phyloP scores from a whole-genome alignment of 1,140 invertebrate species.

The Cotesia typhae region DNA sequence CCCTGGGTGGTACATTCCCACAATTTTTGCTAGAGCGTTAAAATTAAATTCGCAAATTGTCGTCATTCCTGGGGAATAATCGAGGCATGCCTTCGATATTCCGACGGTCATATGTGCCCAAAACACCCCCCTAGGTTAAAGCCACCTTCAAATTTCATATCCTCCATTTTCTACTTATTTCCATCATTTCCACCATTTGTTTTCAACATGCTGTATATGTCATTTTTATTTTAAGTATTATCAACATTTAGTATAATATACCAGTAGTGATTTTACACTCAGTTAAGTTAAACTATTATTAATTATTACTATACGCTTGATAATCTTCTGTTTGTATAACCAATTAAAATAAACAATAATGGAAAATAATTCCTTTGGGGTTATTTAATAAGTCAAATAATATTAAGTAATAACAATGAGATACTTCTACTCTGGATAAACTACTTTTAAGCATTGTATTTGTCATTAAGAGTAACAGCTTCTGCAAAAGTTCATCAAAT shows the following conservation, averaged over 20 bases:
- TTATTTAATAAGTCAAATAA: neutral
- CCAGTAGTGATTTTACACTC: slow-evolving; percentile 11
- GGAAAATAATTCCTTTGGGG: slow-evolving; percentile 19
- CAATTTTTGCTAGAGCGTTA: slow-evolving; percentile 31
- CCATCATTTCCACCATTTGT: slow-evolving; percentile 31
- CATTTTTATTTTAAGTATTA: neutral
- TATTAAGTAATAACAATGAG: neutral
- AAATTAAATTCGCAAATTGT: slow-evolving; percentile 38
- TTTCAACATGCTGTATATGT: neutral
- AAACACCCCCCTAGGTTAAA: slow-evolving; percentile 6
- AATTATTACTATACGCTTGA: too few relatives aligned
- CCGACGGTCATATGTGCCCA: slow-evolving; percentile 5
- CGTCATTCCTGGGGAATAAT: slow-evolving; percentile 38
- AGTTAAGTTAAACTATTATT: slow-evolving; percentile 37
- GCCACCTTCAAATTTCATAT: slow-evolving; percentile 22
- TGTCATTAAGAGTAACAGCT: too few relatives aligned
- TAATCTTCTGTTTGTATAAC: slow-evolving; percentile 35
- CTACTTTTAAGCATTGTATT: too few relatives aligned
- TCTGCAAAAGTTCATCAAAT: too few relatives aligned
- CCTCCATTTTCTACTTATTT: slow-evolving; percentile 27
- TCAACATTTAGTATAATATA: too few relatives aligned
- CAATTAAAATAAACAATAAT: slow-evolving; percentile 53
- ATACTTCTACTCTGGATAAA: neutral
- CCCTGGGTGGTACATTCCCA: slow-evolving; percentile 21
- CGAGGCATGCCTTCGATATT: slow-evolving; percentile 33